phyloP scores from a whole-genome alignment of 1,140 invertebrate genomes.

The Cydia splendana region DNA sequence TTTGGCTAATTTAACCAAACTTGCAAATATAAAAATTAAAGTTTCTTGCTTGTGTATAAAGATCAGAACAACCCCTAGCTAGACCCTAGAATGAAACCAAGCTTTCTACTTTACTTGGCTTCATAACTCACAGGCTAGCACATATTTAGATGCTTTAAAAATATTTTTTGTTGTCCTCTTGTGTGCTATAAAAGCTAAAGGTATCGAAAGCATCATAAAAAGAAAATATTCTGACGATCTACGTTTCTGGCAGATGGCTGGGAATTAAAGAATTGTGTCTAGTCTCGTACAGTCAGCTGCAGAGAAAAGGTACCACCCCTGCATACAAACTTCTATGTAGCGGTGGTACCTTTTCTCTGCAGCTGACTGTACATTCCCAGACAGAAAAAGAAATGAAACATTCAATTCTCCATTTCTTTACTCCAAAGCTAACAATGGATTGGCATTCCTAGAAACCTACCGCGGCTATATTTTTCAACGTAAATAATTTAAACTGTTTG shows the following conservation, averaged over 20 bases:
- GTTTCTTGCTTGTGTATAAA: neutral
- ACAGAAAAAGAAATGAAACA: conserved; percentile 5
- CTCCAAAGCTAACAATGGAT: neutral
- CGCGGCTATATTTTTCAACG: too few species aligned
- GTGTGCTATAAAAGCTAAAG: neutral
- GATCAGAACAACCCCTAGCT: neutral
- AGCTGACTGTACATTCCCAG: conserved; percentile 32
- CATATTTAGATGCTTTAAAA: neutral
- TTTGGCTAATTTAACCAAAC: too few species aligned
- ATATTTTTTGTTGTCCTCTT: neutral
- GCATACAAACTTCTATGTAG: too few species aligned
- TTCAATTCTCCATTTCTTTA: conserved; percentile 3
- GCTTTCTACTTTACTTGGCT: too few species aligned
- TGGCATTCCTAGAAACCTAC: conserved; percentile 1
- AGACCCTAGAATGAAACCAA: too few species aligned
- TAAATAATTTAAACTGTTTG: too few species aligned
- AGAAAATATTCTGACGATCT: neutral
- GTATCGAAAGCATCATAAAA: neutral
- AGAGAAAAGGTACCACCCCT: too few species aligned
- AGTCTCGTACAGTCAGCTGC: too few species aligned
- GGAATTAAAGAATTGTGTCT: conserved; percentile 7
- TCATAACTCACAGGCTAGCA: neutral
- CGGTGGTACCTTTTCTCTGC: too few species aligned
- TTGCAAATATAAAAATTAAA: too few species aligned
- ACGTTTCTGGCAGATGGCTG: neutral